Conservation (phyloP, 2,888 invertebrate species). For the Tuta absoluta region DNA sequence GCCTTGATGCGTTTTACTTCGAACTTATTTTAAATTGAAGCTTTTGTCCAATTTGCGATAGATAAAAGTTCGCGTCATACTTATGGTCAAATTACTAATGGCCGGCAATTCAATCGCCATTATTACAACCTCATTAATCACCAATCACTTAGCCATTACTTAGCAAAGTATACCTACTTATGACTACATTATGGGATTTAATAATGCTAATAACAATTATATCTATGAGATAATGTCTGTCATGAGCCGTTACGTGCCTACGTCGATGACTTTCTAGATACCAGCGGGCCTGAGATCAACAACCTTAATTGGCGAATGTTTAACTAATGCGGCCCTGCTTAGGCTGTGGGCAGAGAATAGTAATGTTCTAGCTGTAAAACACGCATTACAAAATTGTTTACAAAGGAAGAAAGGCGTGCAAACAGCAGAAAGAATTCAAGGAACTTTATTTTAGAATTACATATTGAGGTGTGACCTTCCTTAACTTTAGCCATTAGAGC, state of each 20-base stretch:
- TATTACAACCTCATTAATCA: neutral
- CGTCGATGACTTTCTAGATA: conserved; percentile 61
- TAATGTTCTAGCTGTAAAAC: neutral
- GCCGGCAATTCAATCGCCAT: neutral
- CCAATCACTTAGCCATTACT: conserved; percentile 13
- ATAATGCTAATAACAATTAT: conserved; percentile 39
- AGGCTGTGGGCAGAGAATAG: neutral
- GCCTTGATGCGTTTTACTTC: too few relatives aligned
- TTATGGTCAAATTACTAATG: neutral
- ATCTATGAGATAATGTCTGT: conserved; percentile 38
- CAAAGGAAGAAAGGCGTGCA: neutral
- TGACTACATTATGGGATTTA: conserved; percentile 34
- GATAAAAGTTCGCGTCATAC: neutral
- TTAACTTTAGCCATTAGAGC: conserved; percentile 5
- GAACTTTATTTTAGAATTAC: too few relatives aligned
- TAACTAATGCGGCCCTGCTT: conserved; percentile 42
- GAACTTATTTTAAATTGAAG: neutral
- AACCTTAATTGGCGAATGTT: conserved; percentile 54
- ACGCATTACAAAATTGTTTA: neutral
- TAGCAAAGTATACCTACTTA: conserved; percentile 10
- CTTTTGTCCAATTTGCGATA: neutral
- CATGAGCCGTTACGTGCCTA: conserved; percentile 44
- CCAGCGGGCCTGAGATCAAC: conserved; percentile 51
- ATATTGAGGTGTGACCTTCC: too few relatives aligned
- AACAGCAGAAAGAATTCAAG: neutral